Base-by-base conservation (phyloP, 1,140 invertebrate species). In the Drosophila santomea region DNA sequence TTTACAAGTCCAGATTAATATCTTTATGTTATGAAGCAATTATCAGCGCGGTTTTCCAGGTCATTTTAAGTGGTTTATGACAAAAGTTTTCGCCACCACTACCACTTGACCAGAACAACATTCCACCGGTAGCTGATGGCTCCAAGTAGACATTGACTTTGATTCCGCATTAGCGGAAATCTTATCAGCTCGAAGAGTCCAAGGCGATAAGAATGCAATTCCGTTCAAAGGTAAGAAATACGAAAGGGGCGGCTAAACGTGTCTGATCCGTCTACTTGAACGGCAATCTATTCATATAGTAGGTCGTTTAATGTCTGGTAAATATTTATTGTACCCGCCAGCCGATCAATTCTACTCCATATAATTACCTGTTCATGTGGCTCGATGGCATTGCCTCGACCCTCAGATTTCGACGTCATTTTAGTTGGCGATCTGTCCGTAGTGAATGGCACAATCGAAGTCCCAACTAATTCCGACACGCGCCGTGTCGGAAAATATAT, bases 341-440 rank as follows among this genome's bases (percentile, higher is more conserved):
- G 32, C 35, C n/a, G 15, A 38, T 41, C 32, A 4, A 41, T 14
- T 38, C 2, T 35, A 10, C 45, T 11, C 7, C 17, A 35, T 55
- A 57, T 74, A 83, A 69, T 83, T 80, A 83, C 80, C 80, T 63
- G 61, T 56, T 76, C 76, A 66, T 79, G 71, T 39, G 62, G 50
- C 35, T 75, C 83, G 44, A 43, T 66, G 56, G 52, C 57, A 14
- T 56, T 58, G 39, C 36, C 20, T 17, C 38, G 57, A n/a, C 47
- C 57, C 20, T 72, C 47, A 32, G 54, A 17, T 28, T 54, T 61
- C 43, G 57, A 59, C 63, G 77, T 76, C 73, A 66, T 78, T 58
- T 48, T 83, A 28, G 43, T 25, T 48, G 41, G 35, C 55, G 44
- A 43, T 48, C 23, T 48, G 32, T 15, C 11, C 48, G 73, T 15